These are phyloP conservation scores for Scaptodrosophila latifasciaeformis DNA, from an alignment of 2,888 invertebrate species.

Conservation along the genomic window DNA sequence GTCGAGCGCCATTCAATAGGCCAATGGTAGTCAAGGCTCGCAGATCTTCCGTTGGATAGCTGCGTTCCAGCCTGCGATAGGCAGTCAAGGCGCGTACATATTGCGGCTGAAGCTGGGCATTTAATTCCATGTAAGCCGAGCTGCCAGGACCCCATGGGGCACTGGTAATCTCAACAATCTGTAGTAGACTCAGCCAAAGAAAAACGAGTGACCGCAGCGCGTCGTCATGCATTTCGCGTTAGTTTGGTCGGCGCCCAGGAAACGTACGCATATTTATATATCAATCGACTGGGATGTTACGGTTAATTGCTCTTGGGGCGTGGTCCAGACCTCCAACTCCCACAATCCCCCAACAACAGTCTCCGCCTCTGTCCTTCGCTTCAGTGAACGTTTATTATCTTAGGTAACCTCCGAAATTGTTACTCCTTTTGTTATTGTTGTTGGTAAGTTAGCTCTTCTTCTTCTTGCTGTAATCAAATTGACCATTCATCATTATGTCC, in stretches of 20 bases:
- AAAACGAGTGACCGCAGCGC: not conserved
- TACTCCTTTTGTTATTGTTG: not conserved
- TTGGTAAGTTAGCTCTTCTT: not conserved
- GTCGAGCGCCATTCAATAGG: conserved; percentile 69
- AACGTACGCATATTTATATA: conserved; percentile 31
- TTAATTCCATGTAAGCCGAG: conserved; percentile 9
- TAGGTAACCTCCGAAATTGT: conserved; percentile 20
- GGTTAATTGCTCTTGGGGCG: not conserved
- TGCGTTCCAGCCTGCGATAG: conserved; percentile 66
- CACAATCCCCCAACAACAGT: not conserved
- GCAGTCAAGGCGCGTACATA: conserved; percentile 65
- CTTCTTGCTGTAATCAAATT: not conserved
- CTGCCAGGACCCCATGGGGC: not conserved
- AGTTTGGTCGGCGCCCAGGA: conserved; percentile 30
- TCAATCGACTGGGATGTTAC: not conserved
- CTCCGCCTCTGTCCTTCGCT: conserved; percentile 35
- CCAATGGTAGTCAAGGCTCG: conserved; percentile 68
- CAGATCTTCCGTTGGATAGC: conserved; percentile 62
- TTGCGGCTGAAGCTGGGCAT: conserved; percentile 58
- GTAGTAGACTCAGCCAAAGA: conserved; percentile 18
- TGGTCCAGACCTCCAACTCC: too few relatives aligned
- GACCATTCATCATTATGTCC: conserved; percentile 2
- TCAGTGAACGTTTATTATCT: conserved; percentile 28
- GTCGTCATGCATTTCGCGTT: too few relatives aligned
- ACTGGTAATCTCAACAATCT: conserved; percentile 24